These are phyloP conservation scores for Escarpia spicata DNA, from an alignment of 2,888 invertebrate genomes.

Conservation along the genomic window DNA sequence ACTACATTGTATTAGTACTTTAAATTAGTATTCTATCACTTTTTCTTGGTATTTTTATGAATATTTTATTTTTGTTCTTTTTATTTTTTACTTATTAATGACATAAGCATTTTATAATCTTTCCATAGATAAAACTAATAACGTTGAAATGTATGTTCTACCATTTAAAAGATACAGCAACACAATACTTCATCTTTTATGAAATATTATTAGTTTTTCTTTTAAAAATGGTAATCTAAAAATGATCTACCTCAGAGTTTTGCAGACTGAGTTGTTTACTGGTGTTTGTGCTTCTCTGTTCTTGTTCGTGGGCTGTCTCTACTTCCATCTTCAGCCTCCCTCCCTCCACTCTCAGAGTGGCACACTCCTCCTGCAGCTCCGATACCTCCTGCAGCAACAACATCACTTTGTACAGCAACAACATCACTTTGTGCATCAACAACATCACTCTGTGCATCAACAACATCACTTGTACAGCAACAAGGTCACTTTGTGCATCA, in stretches of 20 bases:
- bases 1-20: no score
- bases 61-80: no score
- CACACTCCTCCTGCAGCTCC: conserved; percentile 3
- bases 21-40: no score
- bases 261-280: neutral
- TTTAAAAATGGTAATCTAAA: neutral
- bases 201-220: neutral
- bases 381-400: neutral
- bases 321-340: neutral
- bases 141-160: no score
- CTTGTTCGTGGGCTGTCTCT: neutral
- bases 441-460: neutral
- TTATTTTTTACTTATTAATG: no score
- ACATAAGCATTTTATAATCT: no score
- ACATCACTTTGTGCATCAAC: neutral
- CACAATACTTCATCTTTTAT: no score
- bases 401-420: neutral
- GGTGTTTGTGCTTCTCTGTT: neutral
- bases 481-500: neutral
- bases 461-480: neutral
- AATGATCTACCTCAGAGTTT: neutral
- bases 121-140: no score
- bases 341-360: neutral
- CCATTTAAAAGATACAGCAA: no score
- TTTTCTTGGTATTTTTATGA: no score